Percentiles rank a stretch among this genome's conserved stretches.
phyloP scores from a whole-genome alignment of 2,113 vertebrate species.

The Vicugna pacos region DNA sequence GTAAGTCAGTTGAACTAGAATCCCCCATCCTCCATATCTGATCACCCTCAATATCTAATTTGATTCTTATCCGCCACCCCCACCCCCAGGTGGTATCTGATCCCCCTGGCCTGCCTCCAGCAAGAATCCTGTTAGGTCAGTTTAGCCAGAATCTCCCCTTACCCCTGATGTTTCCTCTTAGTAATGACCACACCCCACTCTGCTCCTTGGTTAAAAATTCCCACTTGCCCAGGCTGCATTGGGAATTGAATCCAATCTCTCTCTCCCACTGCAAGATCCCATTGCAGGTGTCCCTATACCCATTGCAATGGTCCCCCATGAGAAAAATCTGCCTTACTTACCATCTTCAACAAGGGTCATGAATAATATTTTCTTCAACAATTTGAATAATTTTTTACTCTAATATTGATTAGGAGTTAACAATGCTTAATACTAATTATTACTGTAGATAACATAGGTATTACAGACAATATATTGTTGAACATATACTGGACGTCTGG shows the following conservation, averaged over 20 bases:
- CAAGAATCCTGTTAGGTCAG: not conserved
- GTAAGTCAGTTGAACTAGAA: not conserved
- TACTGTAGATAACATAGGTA: not conserved
- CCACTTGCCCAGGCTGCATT: not conserved
- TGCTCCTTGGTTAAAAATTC: not conserved
- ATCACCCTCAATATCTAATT: not conserved
- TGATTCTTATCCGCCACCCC: not conserved
- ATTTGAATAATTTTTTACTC: not conserved
- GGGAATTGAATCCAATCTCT: not conserved
- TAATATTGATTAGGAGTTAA: not conserved
- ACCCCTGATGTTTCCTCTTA: not conserved
- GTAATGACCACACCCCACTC: not conserved
- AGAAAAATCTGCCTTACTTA: not conserved
- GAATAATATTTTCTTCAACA: constrained; percentile 8
- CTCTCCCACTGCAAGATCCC: not conserved
- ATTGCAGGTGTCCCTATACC: not conserved
- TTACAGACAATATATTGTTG: constrained; percentile 5
- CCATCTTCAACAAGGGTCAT: not conserved
- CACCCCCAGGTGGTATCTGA: not conserved
- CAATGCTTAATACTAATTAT: not conserved
- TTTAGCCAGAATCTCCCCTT: not conserved
- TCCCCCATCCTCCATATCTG: not conserved
- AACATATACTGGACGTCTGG: not conserved
- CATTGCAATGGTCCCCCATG: not conserved
- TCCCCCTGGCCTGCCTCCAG: not conserved